These are phyloP conservation scores for Lithophane ornitopus DNA, from an alignment of 2,888 invertebrate species.

Conservation along the genomic window DNA sequence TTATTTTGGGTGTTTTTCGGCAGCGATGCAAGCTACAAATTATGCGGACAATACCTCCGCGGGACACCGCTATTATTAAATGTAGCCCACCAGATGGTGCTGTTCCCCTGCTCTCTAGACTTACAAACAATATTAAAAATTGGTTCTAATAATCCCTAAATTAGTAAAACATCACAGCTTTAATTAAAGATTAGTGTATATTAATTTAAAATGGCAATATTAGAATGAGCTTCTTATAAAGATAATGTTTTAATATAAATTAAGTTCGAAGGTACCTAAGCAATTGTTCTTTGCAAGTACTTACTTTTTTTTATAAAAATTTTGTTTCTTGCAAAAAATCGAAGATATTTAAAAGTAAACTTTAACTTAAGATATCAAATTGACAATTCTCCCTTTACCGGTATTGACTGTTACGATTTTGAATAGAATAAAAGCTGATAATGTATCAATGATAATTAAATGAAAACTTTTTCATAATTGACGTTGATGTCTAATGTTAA, in stretches of 20 bases:
- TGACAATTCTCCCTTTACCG: background rate
- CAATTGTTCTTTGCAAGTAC: too few species aligned
- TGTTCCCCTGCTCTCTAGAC: slow-evolving; percentile 68
- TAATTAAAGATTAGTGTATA: slow-evolving; percentile 44
- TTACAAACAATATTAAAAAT: slow-evolving; percentile 77
- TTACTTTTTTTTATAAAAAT: too few species aligned
- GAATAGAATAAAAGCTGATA: background rate
- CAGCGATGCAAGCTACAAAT: slow-evolving; percentile 89
- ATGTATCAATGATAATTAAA: background rate
- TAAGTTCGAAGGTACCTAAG: background rate
- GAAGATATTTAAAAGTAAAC: background rate
- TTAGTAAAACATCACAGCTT: slow-evolving; percentile 56
- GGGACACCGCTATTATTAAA: slow-evolving; percentile 85
- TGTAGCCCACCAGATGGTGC: slow-evolving; percentile 85
- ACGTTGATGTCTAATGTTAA: slow-evolving; percentile 65
- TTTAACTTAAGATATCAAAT: background rate
- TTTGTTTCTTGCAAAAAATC: background rate
- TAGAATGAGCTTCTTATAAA: background rate
- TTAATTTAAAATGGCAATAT: slow-evolving; percentile 19
- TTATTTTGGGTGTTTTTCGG: slow-evolving; percentile 85
- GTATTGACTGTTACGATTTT: background rate
- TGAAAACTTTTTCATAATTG: background rate
- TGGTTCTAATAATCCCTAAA: slow-evolving; percentile 68
- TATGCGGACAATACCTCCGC: slow-evolving; percentile 87
- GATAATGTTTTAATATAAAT: background rate